Conservation (phyloP, 1,140 invertebrate genomes). For the Parapsyche elsis region DNA sequence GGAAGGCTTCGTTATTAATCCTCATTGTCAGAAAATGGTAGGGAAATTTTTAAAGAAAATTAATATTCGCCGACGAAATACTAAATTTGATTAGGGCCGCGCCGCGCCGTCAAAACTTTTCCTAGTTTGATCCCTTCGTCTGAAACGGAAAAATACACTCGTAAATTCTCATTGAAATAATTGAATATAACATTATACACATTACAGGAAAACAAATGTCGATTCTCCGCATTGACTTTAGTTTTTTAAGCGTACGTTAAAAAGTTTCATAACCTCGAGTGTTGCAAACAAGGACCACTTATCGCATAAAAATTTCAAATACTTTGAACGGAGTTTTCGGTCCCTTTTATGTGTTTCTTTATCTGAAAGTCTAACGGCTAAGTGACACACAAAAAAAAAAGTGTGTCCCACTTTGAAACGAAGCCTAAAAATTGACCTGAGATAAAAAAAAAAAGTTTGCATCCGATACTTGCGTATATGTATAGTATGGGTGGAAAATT, state of each 20-base stretch:
- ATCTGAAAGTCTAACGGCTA: background rate
- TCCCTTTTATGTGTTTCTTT: slow-evolving; percentile 30
- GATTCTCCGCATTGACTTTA: no score
- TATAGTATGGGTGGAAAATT: no score
- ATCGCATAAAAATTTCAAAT: slow-evolving; percentile 32
- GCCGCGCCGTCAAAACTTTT: background rate
- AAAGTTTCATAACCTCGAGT: slow-evolving; percentile 16
- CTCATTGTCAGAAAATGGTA: background rate
- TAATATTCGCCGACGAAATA: background rate
- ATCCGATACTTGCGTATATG: no score
- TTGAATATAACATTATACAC: no score
- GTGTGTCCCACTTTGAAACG: background rate
- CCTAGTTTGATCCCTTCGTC: background rate
- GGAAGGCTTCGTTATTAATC: background rate
- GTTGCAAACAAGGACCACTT: slow-evolving; percentile 28
- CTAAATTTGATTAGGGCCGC: background rate
- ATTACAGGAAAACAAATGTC: no score
- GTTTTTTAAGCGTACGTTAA: no score
- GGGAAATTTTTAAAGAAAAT: background rate
- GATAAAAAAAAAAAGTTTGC: no score
- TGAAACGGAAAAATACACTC: background rate
- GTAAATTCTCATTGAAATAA: background rate
- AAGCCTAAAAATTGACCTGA: no score
- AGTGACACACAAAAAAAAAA: background rate
- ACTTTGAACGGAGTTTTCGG: slow-evolving; percentile 21